A percentile compares a stretch with the other conserved stretches of the same genome.
phyloP scores from a whole-genome alignment of 2,113 vertebrate genomes.

The Gopherus flavomarginatus region DNA sequence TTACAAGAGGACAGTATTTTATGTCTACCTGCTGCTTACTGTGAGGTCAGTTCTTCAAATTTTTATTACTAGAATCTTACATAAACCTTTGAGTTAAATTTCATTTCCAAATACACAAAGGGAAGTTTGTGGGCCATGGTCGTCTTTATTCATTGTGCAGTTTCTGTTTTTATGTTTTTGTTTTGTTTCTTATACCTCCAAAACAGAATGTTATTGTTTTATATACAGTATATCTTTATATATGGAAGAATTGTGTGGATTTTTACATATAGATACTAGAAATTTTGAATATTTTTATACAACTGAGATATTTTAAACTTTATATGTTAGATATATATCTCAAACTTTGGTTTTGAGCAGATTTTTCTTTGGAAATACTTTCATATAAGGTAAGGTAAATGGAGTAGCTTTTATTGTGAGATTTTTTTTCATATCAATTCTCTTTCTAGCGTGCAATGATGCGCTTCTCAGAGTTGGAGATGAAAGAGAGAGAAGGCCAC shows the following conservation, averaged over 20 bases:
- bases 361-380: slow-evolving; percentile 79
- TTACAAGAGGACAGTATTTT: slow-evolving; percentile 99
- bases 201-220: slow-evolving; percentile 75
- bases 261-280: slow-evolving; percentile 73
- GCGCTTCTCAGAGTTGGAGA: slow-evolving; percentile 97
- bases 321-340: slow-evolving; percentile 56
- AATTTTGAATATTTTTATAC: slow-evolving; percentile 53
- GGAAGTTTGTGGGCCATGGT: slow-evolving; percentile 88
- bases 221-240: slow-evolving; percentile 65
- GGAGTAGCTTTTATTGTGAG: slow-evolving; percentile 76
- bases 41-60: slow-evolving; percentile 99
- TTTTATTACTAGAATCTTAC: slow-evolving; percentile 95
- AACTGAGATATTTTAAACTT: slow-evolving; percentile 71
- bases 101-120: slow-evolving; percentile 86
- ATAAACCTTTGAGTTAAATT: slow-evolving; percentile 90
- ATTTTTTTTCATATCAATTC: slow-evolving; percentile 85
- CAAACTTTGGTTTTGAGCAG: slow-evolving; percentile 77
- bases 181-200: slow-evolving; percentile 75
- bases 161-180: slow-evolving; percentile 78
- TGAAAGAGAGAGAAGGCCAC: slow-evolving; percentile 92
- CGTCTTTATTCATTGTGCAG: slow-evolving; percentile 83
- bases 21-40: slow-evolving; percentile 98
- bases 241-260: slow-evolving; percentile 73
- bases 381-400: slow-evolving; percentile 81
- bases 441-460: slow-evolving; percentile 94